Conservation (phyloP, 2,888 invertebrate species). For the Nymphalis polychloros region DNA sequence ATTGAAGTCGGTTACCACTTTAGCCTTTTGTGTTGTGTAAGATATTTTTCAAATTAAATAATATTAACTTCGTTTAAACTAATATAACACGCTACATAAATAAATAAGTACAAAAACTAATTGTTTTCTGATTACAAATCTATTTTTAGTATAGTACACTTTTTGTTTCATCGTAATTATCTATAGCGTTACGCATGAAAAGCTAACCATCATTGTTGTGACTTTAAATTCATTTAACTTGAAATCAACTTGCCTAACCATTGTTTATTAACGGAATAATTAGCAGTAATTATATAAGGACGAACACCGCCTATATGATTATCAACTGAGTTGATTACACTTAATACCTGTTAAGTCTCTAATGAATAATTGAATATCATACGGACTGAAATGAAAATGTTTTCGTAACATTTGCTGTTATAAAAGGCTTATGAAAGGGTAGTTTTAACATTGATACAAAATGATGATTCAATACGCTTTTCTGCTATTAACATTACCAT, state of each 20-base stretch:
- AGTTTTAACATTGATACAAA: background rate
- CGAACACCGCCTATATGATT: constrained; percentile 33
- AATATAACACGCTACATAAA: background rate
- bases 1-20: too few species aligned
- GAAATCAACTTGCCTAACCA: background rate
- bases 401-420: constrained; percentile 3
- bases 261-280: constrained; percentile 9
- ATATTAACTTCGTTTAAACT: background rate
- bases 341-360: constrained; percentile 16
- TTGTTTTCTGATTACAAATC: constrained; percentile 1
- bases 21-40: too few species aligned
- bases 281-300: constrained; percentile 25
- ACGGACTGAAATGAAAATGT: background rate
- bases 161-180: background rate
- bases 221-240: background rate
- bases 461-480: constrained; percentile 5
- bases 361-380: constrained; percentile 22
- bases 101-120: constrained; percentile 4
- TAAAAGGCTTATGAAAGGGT: constrained; percentile 3
- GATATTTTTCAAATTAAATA: background rate
- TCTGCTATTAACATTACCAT: background rate
- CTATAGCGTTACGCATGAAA: background rate
- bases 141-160: background rate
- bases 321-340: constrained; percentile 17
- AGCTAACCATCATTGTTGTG: background rate